These are phyloP conservation scores for Coregonus ussuriensis DNA, from an alignment of 2,797 vertebrate species.

Conservation along the genomic window DNA sequence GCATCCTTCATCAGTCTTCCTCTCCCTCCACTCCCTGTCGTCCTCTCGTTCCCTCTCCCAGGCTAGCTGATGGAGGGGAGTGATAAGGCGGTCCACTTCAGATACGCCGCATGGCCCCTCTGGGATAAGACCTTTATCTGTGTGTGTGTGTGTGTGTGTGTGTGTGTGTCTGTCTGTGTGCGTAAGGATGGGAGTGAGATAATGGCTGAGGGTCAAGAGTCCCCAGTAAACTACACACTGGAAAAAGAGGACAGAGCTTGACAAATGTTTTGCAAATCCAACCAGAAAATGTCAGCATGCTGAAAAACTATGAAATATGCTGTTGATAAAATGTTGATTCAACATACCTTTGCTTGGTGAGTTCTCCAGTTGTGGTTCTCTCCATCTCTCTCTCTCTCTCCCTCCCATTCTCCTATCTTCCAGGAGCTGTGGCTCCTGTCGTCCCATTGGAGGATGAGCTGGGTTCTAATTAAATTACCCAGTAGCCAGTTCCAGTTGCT, in stretches of 20 bases:
- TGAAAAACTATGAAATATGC: too few species aligned
- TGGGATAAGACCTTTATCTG: conserved; percentile 1
- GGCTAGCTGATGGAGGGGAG: background rate
- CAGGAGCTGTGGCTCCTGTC: conserved; percentile 18
- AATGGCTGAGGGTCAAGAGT: background rate
- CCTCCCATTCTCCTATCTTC: background rate
- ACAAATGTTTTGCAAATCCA: background rate
- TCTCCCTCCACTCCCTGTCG: background rate
- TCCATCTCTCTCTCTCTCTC: conserved; percentile 12
- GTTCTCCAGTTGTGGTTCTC: background rate
- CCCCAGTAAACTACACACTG: background rate
- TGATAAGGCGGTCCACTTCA: background rate
- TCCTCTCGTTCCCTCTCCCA: background rate
- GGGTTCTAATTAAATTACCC: conserved; percentile 67
- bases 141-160: background rate
- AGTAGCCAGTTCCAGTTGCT: conserved; percentile 62
- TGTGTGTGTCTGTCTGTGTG: background rate
- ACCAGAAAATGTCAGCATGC: too few species aligned
- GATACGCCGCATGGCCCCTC: background rate
- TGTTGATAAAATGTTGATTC: too few species aligned
- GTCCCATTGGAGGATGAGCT: conserved; percentile 35
- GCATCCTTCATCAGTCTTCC: background rate
- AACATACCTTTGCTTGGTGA: too few species aligned
- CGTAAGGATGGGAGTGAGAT: background rate
- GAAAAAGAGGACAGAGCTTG: background rate